Base-by-base conservation (phyloP, 2,888 invertebrate genomes). In the Eumerus sabulonum region DNA sequence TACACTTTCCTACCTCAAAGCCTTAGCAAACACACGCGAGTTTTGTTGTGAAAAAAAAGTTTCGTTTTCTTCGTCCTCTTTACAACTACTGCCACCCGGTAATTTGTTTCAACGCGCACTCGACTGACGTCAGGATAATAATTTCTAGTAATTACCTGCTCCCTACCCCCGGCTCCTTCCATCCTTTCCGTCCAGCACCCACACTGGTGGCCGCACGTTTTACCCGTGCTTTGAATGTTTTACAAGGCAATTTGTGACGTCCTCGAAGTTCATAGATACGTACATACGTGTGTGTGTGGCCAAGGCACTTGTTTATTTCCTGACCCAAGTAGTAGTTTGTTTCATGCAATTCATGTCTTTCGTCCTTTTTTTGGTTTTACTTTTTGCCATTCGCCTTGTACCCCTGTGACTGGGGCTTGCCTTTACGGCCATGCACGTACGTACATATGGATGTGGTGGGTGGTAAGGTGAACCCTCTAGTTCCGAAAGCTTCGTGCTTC, bases 91-190 rank as follows among this genome's bases (percentile, higher is more conserved):
- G 40, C 13, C 13, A 45, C 18, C 35, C 36, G 47, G 54, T 45
- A 62, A 67, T 56, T 74, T 73, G 67, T 42, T 67, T 38, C 44
- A 56, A 17, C 18, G 73, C 40, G 48, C 62, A 38, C 27, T 67
- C 54, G 16, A 56, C 56, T 74, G 74, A 74, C 67, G 74, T 67
- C 74, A 74, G 67, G 17, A 62, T 54, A 40, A 56, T 74, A 67
- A 74, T 74, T 74, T 56, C 19, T 67, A 67, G 67, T 74, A 67
- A 74, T 74, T 74, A 74, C 74, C 60, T 51, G 7, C 9, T 19
- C 13, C 38, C 14, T 3, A 17, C 14, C 9, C 7, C 40, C 13
- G 17, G 11, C 17, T 4, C 13, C 7, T 17, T 9, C 14, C 7
- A 5, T 19, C 13, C 42, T 16, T n/a, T n/a, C 9, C 1, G 38